A percentile compares a stretch with the other conserved stretches of the same genome.
These are phyloP conservation scores for Erpobdella octoculata DNA, from an alignment of 2,888 invertebrate genomes.

Conservation along the genomic window DNA sequence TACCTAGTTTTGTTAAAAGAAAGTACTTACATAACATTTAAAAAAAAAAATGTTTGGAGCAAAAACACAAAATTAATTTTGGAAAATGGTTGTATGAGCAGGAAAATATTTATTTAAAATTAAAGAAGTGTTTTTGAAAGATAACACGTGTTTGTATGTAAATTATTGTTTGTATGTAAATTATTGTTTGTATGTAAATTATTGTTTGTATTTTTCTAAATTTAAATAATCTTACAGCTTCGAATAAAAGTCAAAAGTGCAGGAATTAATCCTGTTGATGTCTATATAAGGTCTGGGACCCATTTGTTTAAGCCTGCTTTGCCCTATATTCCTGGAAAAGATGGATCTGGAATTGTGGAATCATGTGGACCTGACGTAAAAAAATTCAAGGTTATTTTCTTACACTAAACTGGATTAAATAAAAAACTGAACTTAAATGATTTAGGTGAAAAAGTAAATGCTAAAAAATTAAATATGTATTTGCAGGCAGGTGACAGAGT, in stretches of 20 bases:
- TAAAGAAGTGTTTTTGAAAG: too few species aligned
- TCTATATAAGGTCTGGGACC: constrained; percentile 57
- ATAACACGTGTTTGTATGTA: too few species aligned
- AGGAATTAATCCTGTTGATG: constrained; percentile 60
- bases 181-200: background rate
- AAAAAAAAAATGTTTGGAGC: too few species aligned
- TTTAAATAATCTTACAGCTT: too few species aligned
- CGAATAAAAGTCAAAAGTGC: constrained; percentile 54
- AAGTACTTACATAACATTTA: too few species aligned
- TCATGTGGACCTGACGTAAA: constrained; percentile 52
- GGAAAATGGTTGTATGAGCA: too few species aligned
- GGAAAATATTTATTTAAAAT: too few species aligned
- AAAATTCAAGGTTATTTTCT: constrained; percentile 49
- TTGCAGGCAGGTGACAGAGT: constrained; percentile 54
- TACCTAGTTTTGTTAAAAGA: too few species aligned
- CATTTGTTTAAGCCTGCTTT: constrained; percentile 49
- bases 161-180: background rate
- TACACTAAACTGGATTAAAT: background rate
- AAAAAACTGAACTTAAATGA: background rate
- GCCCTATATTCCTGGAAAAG: constrained; percentile 57
- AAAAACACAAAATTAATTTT: too few species aligned
- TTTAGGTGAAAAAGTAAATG: background rate
- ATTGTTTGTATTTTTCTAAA: too few species aligned
- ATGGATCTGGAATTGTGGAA: constrained; percentile 57
- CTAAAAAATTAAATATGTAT: background rate